Base-by-base conservation (phyloP, 2,113 vertebrate species). In the Furnarius figulus region DNA sequence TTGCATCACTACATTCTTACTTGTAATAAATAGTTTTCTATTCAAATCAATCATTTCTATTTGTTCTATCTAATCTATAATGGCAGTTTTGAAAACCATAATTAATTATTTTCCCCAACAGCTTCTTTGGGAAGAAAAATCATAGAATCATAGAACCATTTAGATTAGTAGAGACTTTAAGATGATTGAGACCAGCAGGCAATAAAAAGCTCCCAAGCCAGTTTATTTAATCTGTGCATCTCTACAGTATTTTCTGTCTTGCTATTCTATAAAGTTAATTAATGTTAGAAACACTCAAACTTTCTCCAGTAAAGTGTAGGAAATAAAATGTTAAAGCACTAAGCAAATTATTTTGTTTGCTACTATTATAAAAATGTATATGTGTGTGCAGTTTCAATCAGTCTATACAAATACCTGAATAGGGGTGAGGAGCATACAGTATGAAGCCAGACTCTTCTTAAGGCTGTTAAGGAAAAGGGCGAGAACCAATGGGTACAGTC, bases 141-240 rank as follows among this genome's bases (percentile, higher is more conserved):
- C 12, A 33, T 50, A 30, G 5, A 79, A 47, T 37, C 15, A 40
- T 27, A 27, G 11, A 72, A 72, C 22, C 6, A 70, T 37, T 59
- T n/a, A 14, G 9, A 30, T 23, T 76, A 24, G 23, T 77, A 96
- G 68, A 76, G 2, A 17, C 2, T 6, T 52, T 61, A 77, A 35
- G 23, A 52, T 42, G 4, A 59, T 18, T 0, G 4, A 66, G 10
- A 55, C 11, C 10, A 79, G 52, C 3, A 42, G 53, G 8, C 19
- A 87, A 62, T 22, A 25, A 61, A 68, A 90, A 87, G 14, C 0
- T 0, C 9, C 3, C 3, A 73, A 46, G 12, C 4, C 3, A 2
- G 10, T 50, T 55, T 70, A 20, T 50, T 77, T 61, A 66, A 49
- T 81, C 28, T 77, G 18, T 58, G 8, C 8, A 35, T 28, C 21